Base-by-base conservation (phyloP, 2,888 invertebrate genomes). In the Julus scandinavius region DNA sequence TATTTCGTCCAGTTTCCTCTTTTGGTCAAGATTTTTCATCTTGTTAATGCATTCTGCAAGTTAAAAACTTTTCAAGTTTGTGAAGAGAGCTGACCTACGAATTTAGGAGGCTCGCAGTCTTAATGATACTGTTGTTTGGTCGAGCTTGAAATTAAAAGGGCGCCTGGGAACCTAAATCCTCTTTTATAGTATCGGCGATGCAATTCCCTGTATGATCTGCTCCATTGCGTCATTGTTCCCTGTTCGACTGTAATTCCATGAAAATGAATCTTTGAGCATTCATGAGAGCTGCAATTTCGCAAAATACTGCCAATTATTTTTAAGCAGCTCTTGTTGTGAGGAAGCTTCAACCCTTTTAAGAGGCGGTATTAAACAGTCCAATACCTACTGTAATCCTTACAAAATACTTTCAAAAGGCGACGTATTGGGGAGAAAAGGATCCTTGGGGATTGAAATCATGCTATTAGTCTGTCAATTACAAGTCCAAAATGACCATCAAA, bases 91-190 rank as follows among this genome's bases (percentile, higher is more conserved):
- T 80, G 80, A 80, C 80, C 80, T 80, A 38, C 80, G 80, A 80
- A 80, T 80, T 80, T 80, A 80, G 80, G 80, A 80, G 80, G 29
- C 80, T 80, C 29, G 80, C 13, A 29, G 80, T 38, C 80, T 80
- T 80, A 80, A 80, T 80, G 80, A 80, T 80, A 38, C 80, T 80
- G 80, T 85, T 85, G 85, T 50, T 45, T 85, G 85, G 85, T 85
- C 85, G 50, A 85, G 85, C 85, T 85, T 85, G 85, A 85, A 85
- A 85, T 85, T 85, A 85, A 85, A 85, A 80, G 45, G 50, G 85
- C 85, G 85, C 50, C 85, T 85, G 85, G 49, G 85, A 45, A 45
- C 85, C 85, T 85, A 80, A 80, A 80, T 80, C 80, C 80, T 80
- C 80, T 80, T 80, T 80, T 80, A 80, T 80, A 29, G 29, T 80